Percentiles rank a stretch among this genome's conserved stretches.
Conservation (phyloP, 1,140 invertebrate species). For the Ylistrum balloti region DNA sequence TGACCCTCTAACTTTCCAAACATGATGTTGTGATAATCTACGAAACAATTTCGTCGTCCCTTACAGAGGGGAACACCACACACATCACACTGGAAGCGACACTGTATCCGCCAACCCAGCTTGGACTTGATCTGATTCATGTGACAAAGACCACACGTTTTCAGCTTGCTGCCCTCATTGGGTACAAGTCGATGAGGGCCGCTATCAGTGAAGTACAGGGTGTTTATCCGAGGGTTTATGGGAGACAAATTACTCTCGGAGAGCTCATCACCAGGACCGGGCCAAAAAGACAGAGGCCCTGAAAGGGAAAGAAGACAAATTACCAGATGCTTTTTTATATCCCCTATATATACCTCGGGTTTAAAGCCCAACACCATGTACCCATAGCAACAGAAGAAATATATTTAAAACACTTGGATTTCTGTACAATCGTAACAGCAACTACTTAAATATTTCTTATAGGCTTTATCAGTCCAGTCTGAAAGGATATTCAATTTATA, state of each 20-base stretch:
- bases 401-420: background rate
- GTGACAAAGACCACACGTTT: constrained; percentile 55
- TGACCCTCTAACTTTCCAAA: background rate
- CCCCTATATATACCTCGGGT: background rate
- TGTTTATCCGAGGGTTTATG: constrained; percentile 7
- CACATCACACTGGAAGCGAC: constrained; percentile 55
- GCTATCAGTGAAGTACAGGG: constrained; percentile 10
- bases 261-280: constrained; percentile 22
- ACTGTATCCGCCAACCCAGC: constrained; percentile 56
- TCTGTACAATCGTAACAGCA: background rate
- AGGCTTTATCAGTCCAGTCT: background rate
- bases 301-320: constrained; percentile 34
- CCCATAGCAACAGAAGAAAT: background rate
- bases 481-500: no score
- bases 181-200: constrained; percentile 54
- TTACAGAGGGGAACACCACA: constrained; percentile 57
- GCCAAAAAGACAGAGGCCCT: constrained; percentile 37
- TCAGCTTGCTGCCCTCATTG: constrained; percentile 51
- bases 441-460: background rate
- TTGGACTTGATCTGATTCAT: constrained; percentile 47
- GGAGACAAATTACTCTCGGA: background rate
- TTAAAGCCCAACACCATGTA: background rate
- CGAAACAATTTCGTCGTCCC: constrained; percentile 53
- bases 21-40: constrained; percentile 51
- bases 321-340: constrained; percentile 6